Percentiles rank a stretch among this genome's conserved stretches.
Evolutionary conservation across 2,113 vertebrate genomes (phyloP).

Genomic region (Diadophis punctatus): DNA sequence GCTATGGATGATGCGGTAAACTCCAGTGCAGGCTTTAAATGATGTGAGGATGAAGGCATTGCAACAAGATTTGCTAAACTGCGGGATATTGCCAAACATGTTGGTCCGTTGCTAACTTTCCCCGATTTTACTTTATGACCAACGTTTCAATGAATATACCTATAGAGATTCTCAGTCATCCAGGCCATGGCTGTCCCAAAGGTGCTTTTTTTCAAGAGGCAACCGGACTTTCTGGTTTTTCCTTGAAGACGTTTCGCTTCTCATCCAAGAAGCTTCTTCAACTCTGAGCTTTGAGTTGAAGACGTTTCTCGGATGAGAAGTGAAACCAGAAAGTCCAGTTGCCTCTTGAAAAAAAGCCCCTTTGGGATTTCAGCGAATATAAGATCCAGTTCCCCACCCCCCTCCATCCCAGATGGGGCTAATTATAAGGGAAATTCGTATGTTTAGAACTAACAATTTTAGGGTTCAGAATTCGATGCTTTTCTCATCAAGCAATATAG

Average conservation of each 20-base stretch:
- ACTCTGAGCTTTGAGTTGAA: too few species aligned
- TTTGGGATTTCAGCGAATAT: neutral
- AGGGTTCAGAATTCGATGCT: conserved; percentile 39
- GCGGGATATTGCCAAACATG: neutral
- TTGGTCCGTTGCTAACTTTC: neutral
- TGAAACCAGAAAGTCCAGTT: too few species aligned
- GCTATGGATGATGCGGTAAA: neutral
- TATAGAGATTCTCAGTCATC: too few species aligned
- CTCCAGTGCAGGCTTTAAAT: neutral
- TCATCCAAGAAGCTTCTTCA: too few species aligned
- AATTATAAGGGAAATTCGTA: conserved; percentile 60
- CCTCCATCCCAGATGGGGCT: conserved; percentile 32
- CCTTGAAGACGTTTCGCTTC: too few species aligned
- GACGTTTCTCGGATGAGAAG: too few species aligned
- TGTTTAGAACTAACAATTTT: conserved; percentile 49
- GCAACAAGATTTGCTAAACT: neutral
- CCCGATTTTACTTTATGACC: neutral
- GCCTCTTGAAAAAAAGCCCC: too few species aligned
- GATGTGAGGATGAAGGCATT: neutral
- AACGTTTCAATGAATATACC: neutral
- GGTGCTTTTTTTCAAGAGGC: too few species aligned
- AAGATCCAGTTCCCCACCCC: neutral
- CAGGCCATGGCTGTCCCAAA: too few species aligned
- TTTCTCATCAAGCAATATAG: conserved; percentile 50
- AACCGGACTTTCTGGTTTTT: too few species aligned